A percentile compares a stretch with the other conserved stretches of the same genome.
phyloP scores from a whole-genome alignment of 2,113 vertebrate species.

The Fulmarus glacialis region DNA sequence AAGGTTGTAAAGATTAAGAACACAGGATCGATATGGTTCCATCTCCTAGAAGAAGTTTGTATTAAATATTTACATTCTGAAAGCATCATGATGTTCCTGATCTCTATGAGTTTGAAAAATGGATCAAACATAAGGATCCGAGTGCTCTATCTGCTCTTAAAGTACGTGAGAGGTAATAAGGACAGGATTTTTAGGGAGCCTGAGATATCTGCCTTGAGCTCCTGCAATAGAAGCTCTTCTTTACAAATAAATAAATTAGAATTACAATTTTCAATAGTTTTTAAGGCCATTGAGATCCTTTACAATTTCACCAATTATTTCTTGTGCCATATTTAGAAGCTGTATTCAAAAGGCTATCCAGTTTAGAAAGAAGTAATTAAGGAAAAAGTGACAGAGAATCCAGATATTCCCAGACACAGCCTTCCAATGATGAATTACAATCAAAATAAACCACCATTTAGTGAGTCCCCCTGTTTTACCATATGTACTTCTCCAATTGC shows the following conservation, averaged over 20 bases:
- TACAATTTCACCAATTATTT: not conserved
- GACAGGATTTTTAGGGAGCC: not conserved
- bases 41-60: not conserved
- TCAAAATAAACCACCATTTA: not conserved
- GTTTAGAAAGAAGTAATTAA: not conserved
- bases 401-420: not conserved
- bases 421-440: not conserved
- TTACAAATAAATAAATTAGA: not conserved
- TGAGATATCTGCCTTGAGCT: not conserved
- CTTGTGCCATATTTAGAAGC: not conserved
- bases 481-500: not conserved
- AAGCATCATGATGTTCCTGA: not conserved
- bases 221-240: not conserved
- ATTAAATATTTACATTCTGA: conserved; percentile 21
- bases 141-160: not conserved
- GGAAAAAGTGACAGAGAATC: not conserved
- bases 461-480: not conserved
- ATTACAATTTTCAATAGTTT: not conserved
- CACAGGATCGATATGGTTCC: not conserved
- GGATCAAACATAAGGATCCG: not conserved
- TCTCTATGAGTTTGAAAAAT: not conserved
- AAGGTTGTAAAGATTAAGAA: not conserved
- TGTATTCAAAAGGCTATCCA: not conserved
- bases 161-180: not conserved
- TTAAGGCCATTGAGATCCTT: not conserved